Base-by-base conservation (phyloP, 2,888 invertebrate species). In the Taenaris catops region DNA sequence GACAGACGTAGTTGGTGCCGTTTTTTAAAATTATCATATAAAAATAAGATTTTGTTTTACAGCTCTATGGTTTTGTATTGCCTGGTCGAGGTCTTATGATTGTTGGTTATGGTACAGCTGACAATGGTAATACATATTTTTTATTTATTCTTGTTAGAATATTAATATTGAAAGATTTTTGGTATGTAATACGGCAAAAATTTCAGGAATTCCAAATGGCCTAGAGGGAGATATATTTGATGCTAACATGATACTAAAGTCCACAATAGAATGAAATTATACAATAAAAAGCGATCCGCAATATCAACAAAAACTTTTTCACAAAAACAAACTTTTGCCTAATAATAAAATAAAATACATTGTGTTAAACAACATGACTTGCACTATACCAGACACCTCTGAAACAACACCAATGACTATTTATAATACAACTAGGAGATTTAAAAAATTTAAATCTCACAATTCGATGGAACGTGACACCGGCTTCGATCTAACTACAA, bases 181-280 rank as follows among this genome's bases (percentile, higher is more conserved):
- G n/a, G n/a, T n/a, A n/a, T n/a, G n/a, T n/a, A n/a, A n/a, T n/a
- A n/a, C n/a, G n/a, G n/a, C n/a, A n/a, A n/a, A n/a, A n/a, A n/a
- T 29, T 66, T 24, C 52, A 87, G 87, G 92, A 20, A 63, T 84
- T 17, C 88, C 90, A 41, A 91, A 90, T 41, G 92, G 92, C 4
- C 86, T 92, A 41, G 91, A 92, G 65, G 92, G 92, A 2, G 89
- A 91, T 60, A 81, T 92, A 45, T 89, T 89, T 54, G 92, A 92
- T 4, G 91, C 90, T 49, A 91, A 91, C 53, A 87, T 92, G 66
- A 80, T 92, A 17, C 57, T 91, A 21, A 63, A 76, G 1, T 89
- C 92, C 4, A 89, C 90, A 3, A 89, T 90, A 43, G 76, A 78
- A 58, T 63, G 71, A 47, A 81, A 81, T 49, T 50, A 63, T 34